Evolutionary conservation across 2,888 invertebrate genomes (phyloP).

Genomic region (Erebia epiphron): DNA sequence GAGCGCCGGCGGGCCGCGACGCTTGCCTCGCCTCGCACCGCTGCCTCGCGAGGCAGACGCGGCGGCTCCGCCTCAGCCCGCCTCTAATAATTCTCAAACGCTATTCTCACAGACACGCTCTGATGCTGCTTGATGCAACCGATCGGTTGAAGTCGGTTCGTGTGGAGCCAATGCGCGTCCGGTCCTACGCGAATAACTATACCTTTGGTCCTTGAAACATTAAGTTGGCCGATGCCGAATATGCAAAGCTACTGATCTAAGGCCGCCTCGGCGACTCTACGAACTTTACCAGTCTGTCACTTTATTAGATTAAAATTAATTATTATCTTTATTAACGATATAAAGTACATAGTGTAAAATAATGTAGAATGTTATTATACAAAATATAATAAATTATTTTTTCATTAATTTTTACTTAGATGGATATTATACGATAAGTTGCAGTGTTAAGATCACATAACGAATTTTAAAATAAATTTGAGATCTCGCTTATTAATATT

Average conservation of each 20-base stretch:
- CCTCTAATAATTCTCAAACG: slow-evolving; percentile 57
- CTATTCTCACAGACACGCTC: slow-evolving; percentile 69
- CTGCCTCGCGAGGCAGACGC: slow-evolving; percentile 27
- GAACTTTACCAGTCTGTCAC: slow-evolving; percentile 83
- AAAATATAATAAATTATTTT: slow-evolving; percentile 83
- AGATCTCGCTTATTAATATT: slow-evolving; percentile 83
- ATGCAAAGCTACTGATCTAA: slow-evolving; percentile 83
- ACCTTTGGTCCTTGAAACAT: slow-evolving; percentile 82
- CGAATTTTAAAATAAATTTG: slow-evolving; percentile 81
- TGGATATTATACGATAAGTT: slow-evolving; percentile 69
- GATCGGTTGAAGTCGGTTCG: slow-evolving; percentile 76
- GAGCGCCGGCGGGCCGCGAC: slow-evolving; percentile 47
- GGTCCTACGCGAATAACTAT: slow-evolving; percentile 82
- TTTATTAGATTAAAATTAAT: slow-evolving; percentile 83
- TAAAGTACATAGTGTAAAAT: slow-evolving; percentile 82
- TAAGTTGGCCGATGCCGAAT: slow-evolving; percentile 81
- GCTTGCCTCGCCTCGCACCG: neutral
- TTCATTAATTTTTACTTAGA: slow-evolving; percentile 70
- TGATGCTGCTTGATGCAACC: slow-evolving; percentile 70
- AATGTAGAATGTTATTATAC: slow-evolving; percentile 81
- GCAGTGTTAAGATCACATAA: slow-evolving; percentile 80
- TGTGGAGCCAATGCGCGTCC: slow-evolving; percentile 81
- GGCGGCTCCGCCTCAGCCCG: slow-evolving; percentile 50
- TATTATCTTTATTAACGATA: slow-evolving; percentile 80
- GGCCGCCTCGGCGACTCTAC: slow-evolving; percentile 82